Base-by-base conservation (phyloP, 2,113 vertebrate genomes). In the Gambusia holbrooki region DNA sequence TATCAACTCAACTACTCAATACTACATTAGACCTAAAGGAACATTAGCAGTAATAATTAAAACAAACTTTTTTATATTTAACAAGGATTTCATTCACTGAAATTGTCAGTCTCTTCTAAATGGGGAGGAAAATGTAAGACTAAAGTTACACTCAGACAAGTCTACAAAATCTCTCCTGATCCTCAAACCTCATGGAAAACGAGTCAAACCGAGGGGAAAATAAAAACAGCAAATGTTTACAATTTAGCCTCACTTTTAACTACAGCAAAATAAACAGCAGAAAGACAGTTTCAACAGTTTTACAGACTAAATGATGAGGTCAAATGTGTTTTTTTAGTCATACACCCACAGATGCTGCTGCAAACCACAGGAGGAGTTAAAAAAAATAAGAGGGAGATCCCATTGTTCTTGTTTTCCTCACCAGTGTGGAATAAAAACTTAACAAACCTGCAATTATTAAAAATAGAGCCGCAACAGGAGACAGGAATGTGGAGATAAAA, bases 121-220 rank as follows among this genome's bases (percentile, higher is more conserved):
- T 1, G 1, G 42, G 14, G 45, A 48, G 45, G 45, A 48, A 48
- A 48, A 48, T 48, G 45, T 48, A 19, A 48, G 14, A 48, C 4
- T 84, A 48, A 61, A 28, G 77, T 79, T 87, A 45, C 85, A 58
- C 12, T 54, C 22, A n/a, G 51, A 58, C 22, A 9, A 67, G 58
- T 66, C 74, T 42, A 30, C 72, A 40, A 0, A 0, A 27, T 69
- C 27, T 58, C 62, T 67, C 48, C 19, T 45, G n/a, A 83, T 80
- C 69, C 62, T 32, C 5, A 64, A 67, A 71, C 51, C 48, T 51
- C 48, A 0, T 64, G 54, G 19, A 10, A 17, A 67, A 42, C 2
- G 75, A 67, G 66, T 73, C n/a, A 54, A 71, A 35, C 72, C 14
- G 35, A 80, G 48, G 4, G 48, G 48, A 51, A 51, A 51, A 51